Base-by-base conservation (phyloP, 2,888 invertebrate genomes). In the Hemithea aestivaria region DNA sequence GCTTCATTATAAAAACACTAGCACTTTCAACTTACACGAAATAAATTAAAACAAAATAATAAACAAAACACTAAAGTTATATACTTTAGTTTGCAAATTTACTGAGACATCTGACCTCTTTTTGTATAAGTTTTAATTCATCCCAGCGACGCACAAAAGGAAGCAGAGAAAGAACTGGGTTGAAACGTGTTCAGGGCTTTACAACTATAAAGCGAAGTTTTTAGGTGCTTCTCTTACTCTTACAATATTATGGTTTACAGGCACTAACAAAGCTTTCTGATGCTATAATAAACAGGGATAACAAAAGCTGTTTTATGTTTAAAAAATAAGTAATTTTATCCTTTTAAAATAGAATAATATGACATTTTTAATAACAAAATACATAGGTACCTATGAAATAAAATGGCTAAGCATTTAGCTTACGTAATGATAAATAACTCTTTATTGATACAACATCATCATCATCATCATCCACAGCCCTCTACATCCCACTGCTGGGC, bases 91-190 rank as follows among this genome's bases (percentile, higher is more conserved):
- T 43, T 29, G 35, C 24, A 40, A 47, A 40, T 45, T 41, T 40
- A 31, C 35, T 39, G 28, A 21, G 42, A 39, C 35, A 40, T 38
- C 40, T 48, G 49, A 46, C 53, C 49, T 45, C 43, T 33, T 27
- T 48, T 39, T 38, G 41, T 42, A 26, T 39, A 36, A 41, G 38
- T 36, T 40, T 51, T 42, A 43, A 49, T 49, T 51, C 45, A 49
- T 49, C 41, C 24, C 32, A 36, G 22, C 41, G 34, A 35, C 30
- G 32, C 21, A 40, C 42, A 47, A 50, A 40, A 41, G 41, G 29
- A 40, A 16, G 16, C 3, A 16, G 16, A 16, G 2, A 16, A 47
- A 50, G 29, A 50, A 47, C 42, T 45, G 38, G 47, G 50, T 49
- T 43, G 45, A 49, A 43, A 45, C 38, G 43, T 40, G 28, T 38